Percentiles rank a stretch among this genome's conserved stretches.
Conservation (phyloP, 1,140 invertebrate species). For the Ladona fulva region DNA sequence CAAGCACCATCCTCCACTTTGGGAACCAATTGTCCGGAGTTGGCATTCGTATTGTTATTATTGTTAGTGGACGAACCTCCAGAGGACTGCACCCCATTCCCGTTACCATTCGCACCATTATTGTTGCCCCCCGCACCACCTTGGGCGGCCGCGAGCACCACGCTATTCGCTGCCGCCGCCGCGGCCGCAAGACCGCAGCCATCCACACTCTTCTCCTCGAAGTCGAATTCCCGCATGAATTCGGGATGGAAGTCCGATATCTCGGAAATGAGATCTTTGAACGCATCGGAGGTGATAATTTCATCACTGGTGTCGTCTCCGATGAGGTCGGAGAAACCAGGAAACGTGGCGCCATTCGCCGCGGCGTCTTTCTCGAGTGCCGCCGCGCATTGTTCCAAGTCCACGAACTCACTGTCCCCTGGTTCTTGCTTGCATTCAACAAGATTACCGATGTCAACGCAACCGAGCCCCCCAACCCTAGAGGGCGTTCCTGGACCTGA, state of each 20-base stretch:
- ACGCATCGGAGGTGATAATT: slow-evolving; percentile 65
- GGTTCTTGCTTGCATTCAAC: slow-evolving; percentile 77
- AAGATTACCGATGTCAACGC: not conserved
- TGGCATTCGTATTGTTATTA: not conserved
- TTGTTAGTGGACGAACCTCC: not conserved
- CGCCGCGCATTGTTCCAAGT: slow-evolving; percentile 67
- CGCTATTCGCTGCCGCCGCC: slow-evolving; percentile 21
- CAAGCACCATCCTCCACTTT: slow-evolving; percentile 15
- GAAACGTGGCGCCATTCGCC: slow-evolving; percentile 56
- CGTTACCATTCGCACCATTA: slow-evolving; percentile 18
- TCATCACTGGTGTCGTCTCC: slow-evolving; percentile 75
- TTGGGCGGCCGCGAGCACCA: slow-evolving; percentile 28
- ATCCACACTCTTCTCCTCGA: slow-evolving; percentile 49
- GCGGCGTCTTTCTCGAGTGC: slow-evolving; percentile 70
- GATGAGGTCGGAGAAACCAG: slow-evolving; percentile 67
- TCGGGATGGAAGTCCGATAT: slow-evolving; percentile 72
- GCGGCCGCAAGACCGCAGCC: slow-evolving; percentile 27
- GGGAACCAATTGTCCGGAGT: not conserved
- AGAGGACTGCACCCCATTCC: not conserved
- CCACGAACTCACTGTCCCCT: slow-evolving; percentile 62
- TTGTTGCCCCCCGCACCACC: slow-evolving; percentile 20
- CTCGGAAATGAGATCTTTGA: slow-evolving; percentile 82
- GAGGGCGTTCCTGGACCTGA: slow-evolving; percentile 19
- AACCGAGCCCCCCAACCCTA: slow-evolving; percentile 26
- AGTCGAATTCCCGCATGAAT: slow-evolving; percentile 75